Evolutionary conservation across 1,140 invertebrate species (phyloP), one percentile per base, ranked within the genome.

Genomic region (Tachypleus tridentatus): DNA sequence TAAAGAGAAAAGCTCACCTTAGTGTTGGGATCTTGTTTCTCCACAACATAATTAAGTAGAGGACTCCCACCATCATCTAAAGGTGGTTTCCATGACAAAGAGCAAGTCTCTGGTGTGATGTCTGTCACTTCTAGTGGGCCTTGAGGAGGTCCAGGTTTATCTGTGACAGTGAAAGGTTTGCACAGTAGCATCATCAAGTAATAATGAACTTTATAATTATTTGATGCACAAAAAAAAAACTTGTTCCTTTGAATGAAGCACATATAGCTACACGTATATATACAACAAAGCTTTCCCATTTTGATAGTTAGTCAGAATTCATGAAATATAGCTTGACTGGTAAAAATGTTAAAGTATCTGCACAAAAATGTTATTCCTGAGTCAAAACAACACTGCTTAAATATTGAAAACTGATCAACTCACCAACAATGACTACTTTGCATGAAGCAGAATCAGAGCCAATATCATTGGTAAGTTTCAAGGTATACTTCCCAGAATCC

Each of bases 1-100:
- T 29, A 29, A 29, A 29, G 29, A 29, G 29, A 29, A 29, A 29
- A 29, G 29, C 29, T 29, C 29, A 29, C 29, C 29, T 90, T 90
- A 68, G 82, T 85, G 5, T 74, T 67, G 11, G 83, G 82, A 73
- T 94, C 91, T 68, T 89, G 76, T 79, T 93, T 96, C 76, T 99
- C 97, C 4, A 99, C 87, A 60, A 98, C 85, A 76, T 99, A 99
- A 76, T 99, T 98, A 48, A 92, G 96, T 70, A 99, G 87, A 6
- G 93, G 92, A 63, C 89, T 91, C 58, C 97, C 97, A 68, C 96
- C 96, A 78, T 98, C 94, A 75, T 98, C 94, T 9, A 72, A 62
- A 51, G 95, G 93, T 71, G 91, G 85, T 77, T 87, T 90, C 96
- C 97, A 99, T 1, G 86, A 85, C 51, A 99, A 79, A 1, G 90